Conservation (phyloP, 2,113 vertebrate species). For the Patagioenas fasciata region DNA sequence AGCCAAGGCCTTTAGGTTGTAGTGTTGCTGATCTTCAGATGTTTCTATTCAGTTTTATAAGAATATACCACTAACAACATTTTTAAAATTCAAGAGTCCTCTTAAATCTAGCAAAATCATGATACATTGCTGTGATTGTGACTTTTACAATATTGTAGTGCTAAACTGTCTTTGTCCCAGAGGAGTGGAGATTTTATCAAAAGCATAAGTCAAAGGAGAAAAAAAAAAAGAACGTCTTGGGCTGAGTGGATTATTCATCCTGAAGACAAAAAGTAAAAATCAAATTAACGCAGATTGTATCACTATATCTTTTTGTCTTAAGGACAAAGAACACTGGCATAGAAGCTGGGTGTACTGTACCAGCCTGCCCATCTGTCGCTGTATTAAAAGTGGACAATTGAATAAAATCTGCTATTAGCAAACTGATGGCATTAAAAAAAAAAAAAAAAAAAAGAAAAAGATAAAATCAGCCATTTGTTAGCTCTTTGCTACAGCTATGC, state of each 20-base stretch:
- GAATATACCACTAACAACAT: neutral
- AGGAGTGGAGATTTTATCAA: neutral
- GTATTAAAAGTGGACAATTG: neutral
- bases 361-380: neutral
- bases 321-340: neutral
- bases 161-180: neutral
- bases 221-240: neutral
- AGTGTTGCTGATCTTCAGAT: neutral
- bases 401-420: neutral
- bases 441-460: neutral
- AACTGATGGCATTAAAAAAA: neutral
- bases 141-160: neutral
- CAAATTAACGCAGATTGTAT: neutral
- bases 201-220: neutral
- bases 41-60: neutral
- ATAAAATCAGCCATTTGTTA: neutral
- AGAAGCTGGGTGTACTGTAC: neutral
- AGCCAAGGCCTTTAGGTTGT: neutral
- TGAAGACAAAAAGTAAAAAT: neutral
- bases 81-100: neutral
- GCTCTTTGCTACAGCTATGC: neutral
- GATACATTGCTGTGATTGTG: neutral
- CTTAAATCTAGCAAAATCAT: neutral
- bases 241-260: neutral
- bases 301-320: neutral